phyloP scores from a whole-genome alignment of 1,140 invertebrate genomes.

The Battus philenor region DNA sequence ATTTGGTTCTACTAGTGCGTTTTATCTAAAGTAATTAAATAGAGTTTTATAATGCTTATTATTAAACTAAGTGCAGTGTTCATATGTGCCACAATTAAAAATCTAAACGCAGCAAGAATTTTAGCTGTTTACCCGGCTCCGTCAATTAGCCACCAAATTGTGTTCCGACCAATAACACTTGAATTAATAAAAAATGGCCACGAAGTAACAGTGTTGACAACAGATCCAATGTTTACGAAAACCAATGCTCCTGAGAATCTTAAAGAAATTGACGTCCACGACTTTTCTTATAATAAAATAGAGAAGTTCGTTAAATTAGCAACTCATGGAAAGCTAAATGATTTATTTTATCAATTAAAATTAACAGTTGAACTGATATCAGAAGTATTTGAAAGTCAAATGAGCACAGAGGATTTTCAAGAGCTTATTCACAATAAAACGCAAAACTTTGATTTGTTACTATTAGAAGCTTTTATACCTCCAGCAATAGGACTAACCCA shows the following conservation, averaged over 20 bases:
- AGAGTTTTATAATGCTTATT: too few species aligned
- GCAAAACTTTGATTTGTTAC: background rate
- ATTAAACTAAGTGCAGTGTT: too few species aligned
- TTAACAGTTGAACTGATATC: too few species aligned
- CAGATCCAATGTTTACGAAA: conserved; percentile 5
- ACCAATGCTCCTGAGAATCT: background rate
- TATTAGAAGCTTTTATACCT: background rate
- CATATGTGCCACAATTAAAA: too few species aligned
- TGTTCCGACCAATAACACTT: background rate
- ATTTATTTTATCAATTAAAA: too few species aligned
- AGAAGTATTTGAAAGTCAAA: too few species aligned
- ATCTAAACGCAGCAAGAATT: background rate
- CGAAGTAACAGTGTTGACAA: background rate
- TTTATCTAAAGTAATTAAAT: too few species aligned
- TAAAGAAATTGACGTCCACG: conserved; percentile 1
- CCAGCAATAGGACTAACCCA: conserved; percentile 9
- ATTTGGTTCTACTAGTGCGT: too few species aligned
- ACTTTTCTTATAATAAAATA: background rate
- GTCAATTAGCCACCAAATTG: background rate
- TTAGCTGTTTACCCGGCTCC: background rate
- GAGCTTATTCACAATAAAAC: too few species aligned
- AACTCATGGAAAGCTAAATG: too few species aligned
- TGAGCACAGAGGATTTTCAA: too few species aligned
- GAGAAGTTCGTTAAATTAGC: too few species aligned
- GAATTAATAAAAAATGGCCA: background rate